phyloP scores from a whole-genome alignment of 2,888 invertebrate species.

The Panorpa germanica region DNA sequence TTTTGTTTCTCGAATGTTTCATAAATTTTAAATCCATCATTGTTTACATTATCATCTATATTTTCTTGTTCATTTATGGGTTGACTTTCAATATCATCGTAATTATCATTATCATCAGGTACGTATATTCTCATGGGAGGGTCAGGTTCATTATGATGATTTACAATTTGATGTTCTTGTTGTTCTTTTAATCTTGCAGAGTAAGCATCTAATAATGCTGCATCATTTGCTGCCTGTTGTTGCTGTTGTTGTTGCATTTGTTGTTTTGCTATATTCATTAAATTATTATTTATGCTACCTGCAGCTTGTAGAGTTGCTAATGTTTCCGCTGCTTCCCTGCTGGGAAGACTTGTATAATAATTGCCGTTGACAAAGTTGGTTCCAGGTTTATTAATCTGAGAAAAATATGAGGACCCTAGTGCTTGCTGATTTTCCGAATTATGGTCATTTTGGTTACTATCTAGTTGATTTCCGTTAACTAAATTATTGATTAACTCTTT shows the following conservation, averaged over 20 bases:
- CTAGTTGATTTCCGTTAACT: too few species aligned
- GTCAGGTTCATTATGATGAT: slow-evolving; percentile 20
- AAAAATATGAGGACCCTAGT: slow-evolving; percentile 25
- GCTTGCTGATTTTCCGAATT: slow-evolving; percentile 11
- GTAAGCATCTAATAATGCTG: too few species aligned
- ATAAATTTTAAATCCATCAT: slow-evolving; percentile 8
- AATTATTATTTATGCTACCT: too few species aligned
- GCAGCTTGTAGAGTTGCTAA: slow-evolving; percentile 36
- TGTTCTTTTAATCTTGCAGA: too few species aligned
- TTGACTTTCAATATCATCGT: slow-evolving; percentile 15
- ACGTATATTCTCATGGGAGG: slow-evolving; percentile 34
- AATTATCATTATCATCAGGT: slow-evolving; percentile 21
- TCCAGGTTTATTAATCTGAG: slow-evolving; percentile 26
- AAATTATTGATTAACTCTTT: too few species aligned
- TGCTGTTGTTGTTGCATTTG: too few species aligned
- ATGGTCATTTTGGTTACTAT: too few species aligned
- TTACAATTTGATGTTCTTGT: slow-evolving; percentile 13
- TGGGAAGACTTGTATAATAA: slow-evolving; percentile 39
- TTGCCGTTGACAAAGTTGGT: slow-evolving; percentile 24
- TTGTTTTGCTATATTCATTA: slow-evolving; percentile 18
- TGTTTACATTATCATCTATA: slow-evolving; percentile 10
- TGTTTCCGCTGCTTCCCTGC: slow-evolving; percentile 38
- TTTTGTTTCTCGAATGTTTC: slow-evolving; percentile 9
- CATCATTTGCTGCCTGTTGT: too few species aligned
- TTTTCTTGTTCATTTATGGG: slow-evolving; percentile 13